Base-by-base conservation (phyloP, 2,113 vertebrate genomes). In the Cynoglossus semilaevis region DNA sequence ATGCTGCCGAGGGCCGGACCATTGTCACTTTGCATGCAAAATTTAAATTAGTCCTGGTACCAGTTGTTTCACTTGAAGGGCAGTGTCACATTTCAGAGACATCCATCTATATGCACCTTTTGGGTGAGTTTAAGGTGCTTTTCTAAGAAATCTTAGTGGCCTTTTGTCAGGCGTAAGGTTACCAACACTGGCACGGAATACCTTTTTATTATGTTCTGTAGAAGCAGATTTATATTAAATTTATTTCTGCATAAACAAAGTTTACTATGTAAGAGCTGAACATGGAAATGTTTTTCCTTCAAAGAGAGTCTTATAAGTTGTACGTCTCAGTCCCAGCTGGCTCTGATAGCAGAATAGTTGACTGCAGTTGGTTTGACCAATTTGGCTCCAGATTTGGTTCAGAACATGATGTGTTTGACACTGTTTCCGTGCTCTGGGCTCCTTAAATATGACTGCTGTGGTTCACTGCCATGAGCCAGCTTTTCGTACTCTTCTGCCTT, bases 31-130 rank as follows among this genome's bases (percentile, higher is more conserved):
- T 85, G 88, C 90, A 91, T 91, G 90, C 89, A 88, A 88, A 91
- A 91, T 91, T 88, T 92, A 88, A 91, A 92, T 92, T 92, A 91
- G 90, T 88, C 85, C 90, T 90, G 90, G 89, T 90, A 89, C 88
- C 89, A 90, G 91, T 91, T 91, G 90, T 89, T 90, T 90, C 70
- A 83, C 72, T 81, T 78, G 71, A 79, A 79, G 82, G 70, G 79
- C 70, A 72, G 81, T 81, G 79, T 87, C 76, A 56, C 73, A 64
- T 90, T 86, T 90, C 84, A 67, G 76, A 69, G 72, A 81, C 68
- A 68, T 85, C 72, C 22, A 29, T 29, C 22, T 29, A 72, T 64
- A 49, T 52, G 69, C 77, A 85, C 83, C 87, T 88, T 89, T 83
- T 79, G 68, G 69, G 55, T 63, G 71, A 76, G 85, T 75, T 87